These are phyloP conservation scores for Anoplopoma fimbria DNA, from an alignment of 2,113 vertebrate genomes.

Conservation along the genomic window DNA sequence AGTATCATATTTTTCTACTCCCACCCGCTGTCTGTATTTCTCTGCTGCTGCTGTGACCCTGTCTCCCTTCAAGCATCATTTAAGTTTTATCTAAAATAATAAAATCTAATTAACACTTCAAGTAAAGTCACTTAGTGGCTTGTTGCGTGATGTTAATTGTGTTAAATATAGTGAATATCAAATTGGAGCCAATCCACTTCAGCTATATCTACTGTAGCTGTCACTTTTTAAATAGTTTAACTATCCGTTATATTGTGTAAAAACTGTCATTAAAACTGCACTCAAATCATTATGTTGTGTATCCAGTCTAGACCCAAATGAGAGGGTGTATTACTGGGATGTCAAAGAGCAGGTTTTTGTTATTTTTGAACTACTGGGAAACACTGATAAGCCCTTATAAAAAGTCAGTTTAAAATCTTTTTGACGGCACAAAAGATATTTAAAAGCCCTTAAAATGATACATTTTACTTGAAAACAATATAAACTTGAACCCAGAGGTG, in stretches of 20 bases:
- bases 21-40: constrained; percentile 5
- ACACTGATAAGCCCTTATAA: constrained; percentile 3
- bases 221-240: constrained; percentile 45
- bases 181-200: constrained; percentile 50
- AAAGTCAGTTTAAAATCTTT: constrained; percentile 1
- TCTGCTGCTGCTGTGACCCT: constrained; percentile 41
- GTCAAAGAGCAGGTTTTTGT: constrained; percentile 26
- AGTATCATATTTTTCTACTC: constrained; percentile 18
- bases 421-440: neutral
- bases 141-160: constrained; percentile 33
- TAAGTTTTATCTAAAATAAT: constrained; percentile 66
- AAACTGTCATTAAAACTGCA: constrained; percentile 37
- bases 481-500: neutral
- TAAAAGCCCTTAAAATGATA: neutral
- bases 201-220: constrained; percentile 32
- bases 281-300: constrained; percentile 31
- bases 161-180: constrained; percentile 49
- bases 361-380: constrained; percentile 5
- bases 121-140: constrained; percentile 56
- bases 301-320: constrained; percentile 19
- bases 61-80: constrained; percentile 64
- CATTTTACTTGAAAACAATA: neutral
- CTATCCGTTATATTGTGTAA: constrained; percentile 34
- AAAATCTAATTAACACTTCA: constrained; percentile 63
- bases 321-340: constrained; percentile 12